phyloP scores from a whole-genome alignment of 2,797 vertebrate species.

The Hemitrygon akajei region DNA sequence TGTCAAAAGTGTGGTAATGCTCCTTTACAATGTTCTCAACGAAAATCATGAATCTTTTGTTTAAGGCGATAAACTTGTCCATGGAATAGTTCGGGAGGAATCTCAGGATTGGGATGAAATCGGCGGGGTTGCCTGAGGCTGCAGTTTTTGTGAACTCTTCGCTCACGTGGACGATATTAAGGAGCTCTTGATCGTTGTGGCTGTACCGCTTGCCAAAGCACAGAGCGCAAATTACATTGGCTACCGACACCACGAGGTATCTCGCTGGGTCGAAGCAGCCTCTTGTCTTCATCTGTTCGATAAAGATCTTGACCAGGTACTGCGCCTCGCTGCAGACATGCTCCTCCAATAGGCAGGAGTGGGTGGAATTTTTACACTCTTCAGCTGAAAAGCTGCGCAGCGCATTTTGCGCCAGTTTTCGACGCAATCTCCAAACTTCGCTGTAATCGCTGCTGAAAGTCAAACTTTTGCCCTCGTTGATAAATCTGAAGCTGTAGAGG shows the following conservation, averaged over 20 bases:
- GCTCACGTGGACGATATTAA: conserved; percentile 61
- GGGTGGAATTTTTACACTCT: conserved; percentile 53
- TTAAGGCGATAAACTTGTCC: conserved; percentile 64
- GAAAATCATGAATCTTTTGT: conserved; percentile 56
- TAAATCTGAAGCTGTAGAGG: conserved; percentile 58
- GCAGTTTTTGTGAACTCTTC: conserved; percentile 67
- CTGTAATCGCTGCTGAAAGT: conserved; percentile 68
- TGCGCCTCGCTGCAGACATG: conserved; percentile 70
- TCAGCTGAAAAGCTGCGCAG: conserved; percentile 71
- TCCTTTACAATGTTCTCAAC: conserved; percentile 65
- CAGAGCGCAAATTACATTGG: conserved; percentile 81
- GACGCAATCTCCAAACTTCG: conserved; percentile 69
- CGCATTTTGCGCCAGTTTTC: conserved; percentile 72
- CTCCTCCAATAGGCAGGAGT: conserved; percentile 75
- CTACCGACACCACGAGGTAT: conserved; percentile 74
- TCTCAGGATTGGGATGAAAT: conserved; percentile 79
- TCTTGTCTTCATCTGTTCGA: conserved; percentile 55
- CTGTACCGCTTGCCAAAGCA: conserved; percentile 79
- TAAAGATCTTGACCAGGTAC: conserved; percentile 61
- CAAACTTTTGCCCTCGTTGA: conserved; percentile 68
- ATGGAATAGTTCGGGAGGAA: conserved; percentile 68
- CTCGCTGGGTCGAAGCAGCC: conserved; percentile 66
- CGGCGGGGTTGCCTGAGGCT: conserved; percentile 64
- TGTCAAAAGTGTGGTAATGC: conserved; percentile 72
- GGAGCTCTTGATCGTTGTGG: conserved; percentile 70